Base-by-base conservation (phyloP, 2,888 invertebrate species). In the Macropis europaea region DNA sequence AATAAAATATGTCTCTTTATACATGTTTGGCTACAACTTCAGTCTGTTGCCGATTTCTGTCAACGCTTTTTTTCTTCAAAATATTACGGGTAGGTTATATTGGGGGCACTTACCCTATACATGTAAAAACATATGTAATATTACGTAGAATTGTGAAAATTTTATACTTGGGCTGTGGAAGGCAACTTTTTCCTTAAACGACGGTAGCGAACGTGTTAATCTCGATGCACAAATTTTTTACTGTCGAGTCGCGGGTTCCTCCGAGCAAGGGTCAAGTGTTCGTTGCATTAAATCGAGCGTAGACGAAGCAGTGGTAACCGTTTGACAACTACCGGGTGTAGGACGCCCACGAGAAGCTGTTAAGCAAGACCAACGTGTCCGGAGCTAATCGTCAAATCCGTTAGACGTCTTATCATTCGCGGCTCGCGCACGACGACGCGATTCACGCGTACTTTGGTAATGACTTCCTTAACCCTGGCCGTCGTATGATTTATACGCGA, bases 331-430 rank as follows among this genome's bases (percentile, higher is more conserved):
- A 73, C 68, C 73, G 73, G 63, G 66, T 74, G 73, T 76, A 76
- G 50, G 76, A 83, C 83, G 77, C 82, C 77, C 70, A 83, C 79
- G 54, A 64, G 36, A 7, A 64, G 42, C 68, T 73, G 80, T 81
- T 63, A 68, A 76, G 69, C 75, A 63, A 48, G 61, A 70, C 67
- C 54, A 73, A 68, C 73, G 64, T 45, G 72, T 66, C 67, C 48
- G 56, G 19, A 48, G 61, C 71, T 77, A 79, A 81, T 81, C 76
- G 73, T 76, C 73, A 75, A 84, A 77, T 79, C 77, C 72, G 70
- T 77, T 81, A 69, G 60, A 60, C 76, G 60, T 62, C 54, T 75
- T 69, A 76, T 77, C 80, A 64, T 50, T 57, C 53, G 30, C 28
- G 45, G 53, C 42, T 47, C 26, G 43, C 13, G 13, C 34, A 19